Percentiles rank a stretch among this genome's conserved stretches.
These are phyloP conservation scores for Willisornis vidua DNA, from an alignment of 2,113 vertebrate genomes.

Conservation along the genomic window DNA sequence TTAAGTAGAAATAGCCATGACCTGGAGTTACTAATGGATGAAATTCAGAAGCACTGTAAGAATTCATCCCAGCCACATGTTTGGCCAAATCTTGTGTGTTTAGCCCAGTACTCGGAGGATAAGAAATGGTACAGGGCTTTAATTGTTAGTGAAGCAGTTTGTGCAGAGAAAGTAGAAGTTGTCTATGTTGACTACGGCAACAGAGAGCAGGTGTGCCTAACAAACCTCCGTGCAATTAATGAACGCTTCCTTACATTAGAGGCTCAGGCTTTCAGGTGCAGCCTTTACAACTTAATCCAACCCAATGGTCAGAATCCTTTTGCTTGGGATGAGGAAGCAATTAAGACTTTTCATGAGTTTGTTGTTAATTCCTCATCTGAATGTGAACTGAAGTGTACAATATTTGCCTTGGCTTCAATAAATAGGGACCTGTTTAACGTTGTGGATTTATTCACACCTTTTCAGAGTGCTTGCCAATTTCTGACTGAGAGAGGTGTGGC, in stretches of 20 bases:
- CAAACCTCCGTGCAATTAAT: slow-evolving; percentile 76
- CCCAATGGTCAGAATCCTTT: slow-evolving; percentile 74
- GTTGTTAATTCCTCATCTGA: slow-evolving; percentile 69
- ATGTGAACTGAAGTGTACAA: slow-evolving; percentile 83
- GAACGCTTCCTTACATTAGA: slow-evolving; percentile 80
- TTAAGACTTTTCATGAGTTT: slow-evolving; percentile 81
- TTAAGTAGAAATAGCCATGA: slow-evolving; percentile 66
- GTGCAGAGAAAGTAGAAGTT: slow-evolving; percentile 77
- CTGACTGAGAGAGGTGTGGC: slow-evolving; percentile 76
- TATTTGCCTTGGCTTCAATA: slow-evolving; percentile 87
- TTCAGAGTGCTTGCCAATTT: slow-evolving; percentile 83
- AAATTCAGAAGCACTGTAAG: slow-evolving; percentile 85
- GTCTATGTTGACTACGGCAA: slow-evolving; percentile 90
- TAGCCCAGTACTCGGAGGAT: slow-evolving; percentile 81
- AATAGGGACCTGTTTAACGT: slow-evolving; percentile 81
- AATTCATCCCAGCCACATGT: slow-evolving; percentile 59
- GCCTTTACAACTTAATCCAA: slow-evolving; percentile 86
- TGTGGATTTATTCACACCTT: slow-evolving; percentile 91
- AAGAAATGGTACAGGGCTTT: slow-evolving; percentile 89
- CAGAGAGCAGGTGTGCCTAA: slow-evolving; percentile 73
- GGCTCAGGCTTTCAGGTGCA: slow-evolving; percentile 91
- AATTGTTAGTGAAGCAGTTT: slow-evolving; percentile 64
- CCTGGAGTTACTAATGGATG: slow-evolving; percentile 81
- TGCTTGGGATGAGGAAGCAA: slow-evolving; percentile 80
- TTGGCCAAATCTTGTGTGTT: slow-evolving; percentile 75